Conservation (phyloP, 2,888 invertebrate species). For the Lepidocyrtoides sp. region DNA sequence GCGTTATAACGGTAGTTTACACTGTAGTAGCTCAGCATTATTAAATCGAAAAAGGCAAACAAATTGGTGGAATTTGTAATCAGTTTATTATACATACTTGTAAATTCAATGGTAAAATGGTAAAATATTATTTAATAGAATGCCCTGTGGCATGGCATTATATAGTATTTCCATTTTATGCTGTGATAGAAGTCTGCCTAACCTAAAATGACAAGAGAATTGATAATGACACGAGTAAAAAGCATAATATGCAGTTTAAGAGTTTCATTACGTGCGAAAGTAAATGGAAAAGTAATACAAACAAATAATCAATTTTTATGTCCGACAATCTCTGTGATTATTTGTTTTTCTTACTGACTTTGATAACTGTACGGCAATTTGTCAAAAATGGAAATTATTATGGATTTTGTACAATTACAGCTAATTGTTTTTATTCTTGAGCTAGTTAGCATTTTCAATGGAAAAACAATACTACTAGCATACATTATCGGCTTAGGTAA, state of each 20-base stretch:
- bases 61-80: neutral
- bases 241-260: no score
- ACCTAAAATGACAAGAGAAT: neutral
- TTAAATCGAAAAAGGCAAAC: neutral
- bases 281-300: neutral
- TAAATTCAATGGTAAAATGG: no score
- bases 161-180: no score
- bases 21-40: no score
- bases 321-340: neutral
- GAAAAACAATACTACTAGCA: neutral
- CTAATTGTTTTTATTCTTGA: neutral
- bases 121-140: no score
- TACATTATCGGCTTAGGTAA: no score
- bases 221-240: neutral
- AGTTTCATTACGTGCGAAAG: no score
- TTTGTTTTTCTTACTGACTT: neutral
- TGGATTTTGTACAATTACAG: neutral
- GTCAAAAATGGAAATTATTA: neutral
- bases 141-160: neutral
- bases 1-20: neutral
- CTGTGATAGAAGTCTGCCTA: neutral
- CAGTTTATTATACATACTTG: neutral
- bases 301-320: neutral
- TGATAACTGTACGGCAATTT: neutral
- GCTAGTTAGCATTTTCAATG: neutral